These are phyloP conservation scores for Lineus longissimus DNA, from an alignment of 1,140 invertebrate genomes.

Conservation along the genomic window DNA sequence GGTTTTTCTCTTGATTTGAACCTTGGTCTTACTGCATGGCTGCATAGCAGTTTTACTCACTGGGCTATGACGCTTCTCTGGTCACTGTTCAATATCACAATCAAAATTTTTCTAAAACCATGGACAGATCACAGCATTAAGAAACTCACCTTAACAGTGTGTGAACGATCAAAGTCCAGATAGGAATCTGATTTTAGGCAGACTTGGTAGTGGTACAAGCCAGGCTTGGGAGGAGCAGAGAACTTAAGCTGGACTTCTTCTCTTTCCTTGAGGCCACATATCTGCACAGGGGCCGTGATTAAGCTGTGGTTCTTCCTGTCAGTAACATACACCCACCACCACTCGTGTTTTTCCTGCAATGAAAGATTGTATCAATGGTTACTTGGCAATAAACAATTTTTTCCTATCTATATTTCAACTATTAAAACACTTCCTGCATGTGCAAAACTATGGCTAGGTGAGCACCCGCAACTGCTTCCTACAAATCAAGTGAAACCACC, in stretches of 20 bases:
- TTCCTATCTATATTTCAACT: neutral
- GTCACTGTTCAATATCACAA: neutral
- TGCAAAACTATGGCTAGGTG: too few relatives aligned
- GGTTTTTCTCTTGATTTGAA: too few relatives aligned
- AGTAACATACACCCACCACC: constrained; percentile 98
- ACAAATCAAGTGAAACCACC: too few relatives aligned
- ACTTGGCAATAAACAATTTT: neutral
- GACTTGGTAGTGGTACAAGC: constrained; percentile 89
- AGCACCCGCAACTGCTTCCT: neutral
- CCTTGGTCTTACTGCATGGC: too few relatives aligned
- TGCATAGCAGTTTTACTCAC: too few relatives aligned
- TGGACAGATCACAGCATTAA: neutral
- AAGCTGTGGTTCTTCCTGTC: constrained; percentile 87
- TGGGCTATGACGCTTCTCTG: too few relatives aligned
- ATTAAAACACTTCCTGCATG: neutral
- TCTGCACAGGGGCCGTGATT: constrained; percentile 83
- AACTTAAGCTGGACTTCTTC: constrained; percentile 84
- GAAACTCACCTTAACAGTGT: constrained; percentile 43
- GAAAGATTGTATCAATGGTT: constrained; percentile 6
- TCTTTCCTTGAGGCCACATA: constrained; percentile 61
- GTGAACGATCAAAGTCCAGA: constrained; percentile 53
- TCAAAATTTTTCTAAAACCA: neutral
- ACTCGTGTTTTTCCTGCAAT: constrained; percentile 88
- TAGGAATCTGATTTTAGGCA: constrained; percentile 94
- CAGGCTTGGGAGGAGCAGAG: constrained; percentile 88